Conservation (phyloP, 2,888 invertebrate species). For the Drosophila ustulata region DNA sequence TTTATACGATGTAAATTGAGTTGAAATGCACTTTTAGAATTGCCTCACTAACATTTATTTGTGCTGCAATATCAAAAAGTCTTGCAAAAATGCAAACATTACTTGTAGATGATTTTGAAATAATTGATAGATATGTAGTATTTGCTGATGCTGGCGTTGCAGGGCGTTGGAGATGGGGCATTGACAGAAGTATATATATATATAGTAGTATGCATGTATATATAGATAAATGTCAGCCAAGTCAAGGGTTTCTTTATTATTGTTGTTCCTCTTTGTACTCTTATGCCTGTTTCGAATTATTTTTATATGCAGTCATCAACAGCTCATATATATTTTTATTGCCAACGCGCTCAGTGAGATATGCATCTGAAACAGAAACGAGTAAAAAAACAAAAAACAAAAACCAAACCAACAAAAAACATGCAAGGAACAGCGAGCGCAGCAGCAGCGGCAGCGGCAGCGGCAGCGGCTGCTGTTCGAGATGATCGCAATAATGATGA, state of each 20-base stretch:
- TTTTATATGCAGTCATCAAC: slow-evolving; percentile 80
- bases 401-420: slow-evolving; percentile 39
- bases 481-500: slow-evolving; percentile 34
- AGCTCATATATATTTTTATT: slow-evolving; percentile 80
- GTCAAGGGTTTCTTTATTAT: slow-evolving; percentile 43
- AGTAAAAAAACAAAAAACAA: slow-evolving; percentile 36
- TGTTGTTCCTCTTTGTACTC: slow-evolving; percentile 27
- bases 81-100: neutral
- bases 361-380: slow-evolving; percentile 69
- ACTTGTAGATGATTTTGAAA: too few relatives aligned
- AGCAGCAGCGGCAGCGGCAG: slow-evolving; percentile 18
- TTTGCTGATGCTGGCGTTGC: too few relatives aligned
- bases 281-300: slow-evolving; percentile 64
- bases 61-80: too few relatives aligned
- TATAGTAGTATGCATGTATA: neutral
- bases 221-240: slow-evolving; percentile 25
- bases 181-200: neutral
- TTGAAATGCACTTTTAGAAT: too few relatives aligned
- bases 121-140: too few relatives aligned
- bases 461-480: slow-evolving; percentile 36
- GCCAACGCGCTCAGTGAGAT: slow-evolving; percentile 67
- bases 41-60: too few relatives aligned
- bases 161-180: slow-evolving; percentile 24
- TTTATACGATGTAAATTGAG: too few relatives aligned
- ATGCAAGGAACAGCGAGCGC: slow-evolving; percentile 43